Base-by-base conservation (phyloP, 35 echinoderm and acorn worm genomes). In the Patiria miniata region DNA sequence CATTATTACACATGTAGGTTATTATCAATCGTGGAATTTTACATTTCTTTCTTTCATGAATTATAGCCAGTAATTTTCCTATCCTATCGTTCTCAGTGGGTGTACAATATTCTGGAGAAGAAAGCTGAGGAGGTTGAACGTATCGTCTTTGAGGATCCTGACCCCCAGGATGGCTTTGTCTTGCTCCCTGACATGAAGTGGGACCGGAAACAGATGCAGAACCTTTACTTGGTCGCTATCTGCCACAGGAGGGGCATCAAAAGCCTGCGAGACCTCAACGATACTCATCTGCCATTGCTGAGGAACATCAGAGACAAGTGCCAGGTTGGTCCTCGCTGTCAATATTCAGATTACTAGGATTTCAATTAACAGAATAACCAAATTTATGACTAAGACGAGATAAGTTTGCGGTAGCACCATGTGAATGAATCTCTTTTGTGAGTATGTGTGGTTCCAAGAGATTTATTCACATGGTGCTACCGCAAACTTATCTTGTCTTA, bases 181-280 rank as follows among this genome's bases (percentile, higher is more conserved):
- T 69, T 99, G 36, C 61, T 92, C 7, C 96, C 96, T 30, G 96
- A 99, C 52, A 94, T 99, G 93, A 99, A 99, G 68, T 99, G 96
- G 96, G 96, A 99, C 77, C 36, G 80, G 40, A 86, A 91, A 39
- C 85, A 99, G 14, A 54, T 79, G 32, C 82, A 90, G 1, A 77
- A 91, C 30, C 90, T 99, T 21, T 87, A 99, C 52, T 86, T 99
- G 16, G 87, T 94, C 8, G 96, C 90, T 21, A 99, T 99, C 61
- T 86, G 84, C 29, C 92, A 95, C 37, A 88, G 61, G 23, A 84
- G 85, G 86, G 83, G 77, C 8, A 80, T 99, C 68, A 91, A 87
- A 50, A 92, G 89, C 65, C 81, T 99, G 19, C 51, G 96, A 51
- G 96, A 99, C 73, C 87, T 99, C 53, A 95, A 10, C 29, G 52